Percentiles rank a stretch among this genome's conserved stretches.
These are phyloP conservation scores for Clepsis dumicolana DNA, from an alignment of 2,888 invertebrate species.

Conservation along the genomic window DNA sequence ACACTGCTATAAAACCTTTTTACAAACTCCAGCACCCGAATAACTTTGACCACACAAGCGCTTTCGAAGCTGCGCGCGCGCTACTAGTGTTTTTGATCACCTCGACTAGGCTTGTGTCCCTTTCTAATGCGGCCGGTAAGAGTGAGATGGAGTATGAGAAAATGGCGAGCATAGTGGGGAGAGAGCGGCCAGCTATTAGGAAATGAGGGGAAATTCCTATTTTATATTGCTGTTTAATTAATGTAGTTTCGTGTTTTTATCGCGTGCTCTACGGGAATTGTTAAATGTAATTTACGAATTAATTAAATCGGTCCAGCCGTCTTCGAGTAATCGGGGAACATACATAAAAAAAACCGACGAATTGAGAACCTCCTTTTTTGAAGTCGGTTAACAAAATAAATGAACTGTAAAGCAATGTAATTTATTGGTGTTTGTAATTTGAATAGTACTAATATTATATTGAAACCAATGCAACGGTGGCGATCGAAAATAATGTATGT, in stretches of 20 bases:
- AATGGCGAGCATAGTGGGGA: slow-evolving; percentile 41
- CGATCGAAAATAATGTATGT: no score
- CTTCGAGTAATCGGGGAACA: no score
- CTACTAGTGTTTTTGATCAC: slow-evolving; percentile 20
- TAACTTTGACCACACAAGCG: slow-evolving; percentile 23
- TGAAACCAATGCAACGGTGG: no score
- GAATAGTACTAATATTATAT: no score
- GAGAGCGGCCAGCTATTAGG: slow-evolving; percentile 48
- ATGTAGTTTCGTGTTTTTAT: not conserved
- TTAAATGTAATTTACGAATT: no score
- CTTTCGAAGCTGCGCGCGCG: slow-evolving; percentile 45
- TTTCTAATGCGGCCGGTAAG: not conserved
- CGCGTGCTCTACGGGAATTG: no score
- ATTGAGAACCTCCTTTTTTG: no score
- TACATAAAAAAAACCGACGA: no score
- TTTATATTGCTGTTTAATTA: not conserved
- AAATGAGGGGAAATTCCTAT: slow-evolving; percentile 20
- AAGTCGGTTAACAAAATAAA: no score
- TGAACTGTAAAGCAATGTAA: no score
- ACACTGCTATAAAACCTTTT: not conserved
- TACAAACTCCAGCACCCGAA: not conserved
- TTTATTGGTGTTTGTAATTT: no score
- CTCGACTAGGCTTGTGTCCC: not conserved
- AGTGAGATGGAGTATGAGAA: not conserved
- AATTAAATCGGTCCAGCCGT: no score